A percentile compares a stretch with the other conserved stretches of the same genome.
phyloP scores from a whole-genome alignment of 2,888 invertebrate genomes.

The Lasioglossum vierecki region DNA sequence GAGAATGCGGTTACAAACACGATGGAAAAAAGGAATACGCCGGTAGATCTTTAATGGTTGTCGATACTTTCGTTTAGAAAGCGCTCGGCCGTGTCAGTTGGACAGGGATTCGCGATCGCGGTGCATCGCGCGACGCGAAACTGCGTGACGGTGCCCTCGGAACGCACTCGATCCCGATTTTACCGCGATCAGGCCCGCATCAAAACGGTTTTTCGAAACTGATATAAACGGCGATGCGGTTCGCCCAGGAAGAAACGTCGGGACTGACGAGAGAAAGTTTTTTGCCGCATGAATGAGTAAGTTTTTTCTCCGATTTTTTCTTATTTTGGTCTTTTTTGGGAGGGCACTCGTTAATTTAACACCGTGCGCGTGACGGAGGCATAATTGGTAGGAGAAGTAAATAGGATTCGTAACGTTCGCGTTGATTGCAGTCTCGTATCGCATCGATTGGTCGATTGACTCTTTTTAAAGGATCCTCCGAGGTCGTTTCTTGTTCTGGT shows the following conservation, averaged over 20 bases:
- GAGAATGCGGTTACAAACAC: slow-evolving; percentile 63
- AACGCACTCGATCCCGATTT: neutral
- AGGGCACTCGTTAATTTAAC: neutral
- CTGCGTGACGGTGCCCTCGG: slow-evolving; percentile 6
- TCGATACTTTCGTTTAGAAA: slow-evolving; percentile 72
- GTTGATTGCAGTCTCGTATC: neutral
- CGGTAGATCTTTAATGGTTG: slow-evolving; percentile 65
- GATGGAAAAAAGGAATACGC: slow-evolving; percentile 46
- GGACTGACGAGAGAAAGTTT: slow-evolving; percentile 36
- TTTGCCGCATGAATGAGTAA: slow-evolving; percentile 57
- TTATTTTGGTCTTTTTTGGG: neutral
- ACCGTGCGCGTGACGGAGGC: neutral
- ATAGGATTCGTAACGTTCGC: neutral
- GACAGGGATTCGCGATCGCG: slow-evolving; percentile 49
- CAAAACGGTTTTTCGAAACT: neutral
- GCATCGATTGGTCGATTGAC: neutral
- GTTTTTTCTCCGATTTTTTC: slow-evolving; percentile 1
- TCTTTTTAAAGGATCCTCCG: neutral
- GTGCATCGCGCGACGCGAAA: slow-evolving; percentile 30
- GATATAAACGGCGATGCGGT: neutral
- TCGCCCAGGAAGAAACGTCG: neutral
- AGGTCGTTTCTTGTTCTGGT: neutral
- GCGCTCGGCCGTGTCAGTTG: slow-evolving; percentile 61
- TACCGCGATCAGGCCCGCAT: neutral
- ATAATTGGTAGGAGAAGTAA: neutral